These are phyloP conservation scores for Rousettus leschenaultii DNA, from an alignment of 2,113 vertebrate species.

Conservation along the genomic window DNA sequence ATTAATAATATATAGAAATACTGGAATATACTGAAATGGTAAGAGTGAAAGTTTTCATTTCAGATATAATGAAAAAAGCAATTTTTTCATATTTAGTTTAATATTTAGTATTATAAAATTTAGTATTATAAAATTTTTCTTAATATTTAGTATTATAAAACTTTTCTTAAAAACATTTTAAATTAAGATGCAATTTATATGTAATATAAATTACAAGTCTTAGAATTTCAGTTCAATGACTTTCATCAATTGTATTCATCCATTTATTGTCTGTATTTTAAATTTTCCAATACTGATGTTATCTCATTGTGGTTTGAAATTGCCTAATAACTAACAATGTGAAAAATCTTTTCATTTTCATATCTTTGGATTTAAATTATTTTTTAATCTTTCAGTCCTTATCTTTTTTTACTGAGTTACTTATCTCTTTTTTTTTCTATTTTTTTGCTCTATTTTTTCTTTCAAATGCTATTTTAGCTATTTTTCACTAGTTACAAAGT, in stretches of 20 bases:
- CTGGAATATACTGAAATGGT: not conserved
- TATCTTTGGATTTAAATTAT: not conserved
- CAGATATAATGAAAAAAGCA: not conserved
- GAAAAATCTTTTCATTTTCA: constrained; percentile 8
- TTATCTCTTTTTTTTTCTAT: not conserved
- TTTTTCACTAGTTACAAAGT: not conserved
- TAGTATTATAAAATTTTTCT: not conserved
- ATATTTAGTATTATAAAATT: not conserved
- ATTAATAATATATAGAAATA: not conserved
- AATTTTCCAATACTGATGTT: not conserved
- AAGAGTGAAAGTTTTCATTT: not conserved
- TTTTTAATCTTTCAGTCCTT: not conserved
- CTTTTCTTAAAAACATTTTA: not conserved
- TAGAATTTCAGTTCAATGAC: not conserved
- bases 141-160: not conserved
- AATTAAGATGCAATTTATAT: not conserved
- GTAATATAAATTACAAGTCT: not conserved
- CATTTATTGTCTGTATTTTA: not conserved
- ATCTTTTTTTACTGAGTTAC: not conserved
- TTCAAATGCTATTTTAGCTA: not conserved
- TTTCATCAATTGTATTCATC: not conserved
- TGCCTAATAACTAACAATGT: not conserved
- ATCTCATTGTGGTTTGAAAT: not conserved
- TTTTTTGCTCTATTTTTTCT: not conserved
- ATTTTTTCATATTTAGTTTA: not conserved